A percentile compares a stretch with the other conserved stretches of the same genome.
Evolutionary conservation across 2,113 vertebrate species (phyloP).

Genomic region (Daubentonia madagascariensis): DNA sequence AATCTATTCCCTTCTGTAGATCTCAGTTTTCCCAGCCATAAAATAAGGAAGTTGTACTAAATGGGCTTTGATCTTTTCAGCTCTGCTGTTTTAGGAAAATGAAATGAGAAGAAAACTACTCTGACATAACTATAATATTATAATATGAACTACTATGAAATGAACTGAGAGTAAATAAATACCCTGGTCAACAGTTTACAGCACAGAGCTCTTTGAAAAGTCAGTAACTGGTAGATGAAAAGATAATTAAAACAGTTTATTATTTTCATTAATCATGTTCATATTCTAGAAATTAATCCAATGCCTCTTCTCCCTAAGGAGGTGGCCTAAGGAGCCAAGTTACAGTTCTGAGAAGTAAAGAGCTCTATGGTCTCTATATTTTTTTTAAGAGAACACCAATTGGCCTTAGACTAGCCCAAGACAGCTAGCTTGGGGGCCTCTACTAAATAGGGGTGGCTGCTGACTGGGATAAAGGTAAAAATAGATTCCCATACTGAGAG

Average conservation of each 20-base stretch:
- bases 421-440: background rate
- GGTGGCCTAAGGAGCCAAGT: background rate
- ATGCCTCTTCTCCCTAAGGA: background rate
- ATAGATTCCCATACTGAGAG: background rate
- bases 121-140: background rate
- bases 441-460: background rate
- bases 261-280: constrained; percentile 62
- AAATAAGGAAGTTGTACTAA: background rate
- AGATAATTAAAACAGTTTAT: constrained; percentile 55
- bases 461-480: background rate
- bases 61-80: background rate
- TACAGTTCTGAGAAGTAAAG: constrained; percentile 40
- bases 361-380: background rate
- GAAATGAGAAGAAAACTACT: background rate
- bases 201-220: constrained; percentile 24
- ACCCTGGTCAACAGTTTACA: constrained; percentile 22
- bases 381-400: constrained; percentile 15
- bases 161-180: constrained; percentile 4
- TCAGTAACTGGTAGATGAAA: constrained; percentile 35
- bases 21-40: background rate
- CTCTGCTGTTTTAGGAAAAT: background rate
- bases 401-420: background rate
- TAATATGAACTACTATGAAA: constrained; percentile 4
- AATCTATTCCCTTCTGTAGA: background rate
- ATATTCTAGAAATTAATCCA: constrained; percentile 43